Conservation (phyloP, 2,888 invertebrate species). For the Chymomyza fuscimana region DNA sequence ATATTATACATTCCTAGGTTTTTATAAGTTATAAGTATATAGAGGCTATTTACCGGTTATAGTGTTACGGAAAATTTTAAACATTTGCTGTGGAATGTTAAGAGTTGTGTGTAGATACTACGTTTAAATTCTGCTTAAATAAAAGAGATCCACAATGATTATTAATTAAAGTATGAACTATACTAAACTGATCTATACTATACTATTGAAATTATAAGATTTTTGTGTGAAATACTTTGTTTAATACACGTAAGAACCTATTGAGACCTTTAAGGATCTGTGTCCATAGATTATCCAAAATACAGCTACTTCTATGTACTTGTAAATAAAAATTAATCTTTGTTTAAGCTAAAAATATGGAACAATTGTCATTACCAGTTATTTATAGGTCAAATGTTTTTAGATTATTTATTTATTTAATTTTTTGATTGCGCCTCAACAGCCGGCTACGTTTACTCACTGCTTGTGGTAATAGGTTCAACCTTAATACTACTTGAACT, state of each 20-base stretch:
- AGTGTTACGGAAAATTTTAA: not conserved
- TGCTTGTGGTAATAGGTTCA: constrained; percentile 83
- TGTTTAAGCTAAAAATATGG: not conserved
- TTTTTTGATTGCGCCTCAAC: not conserved
- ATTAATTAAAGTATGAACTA: constrained; percentile 50
- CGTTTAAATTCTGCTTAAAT: constrained; percentile 30
- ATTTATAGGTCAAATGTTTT: constrained; percentile 22
- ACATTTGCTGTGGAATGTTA: constrained; percentile 10
- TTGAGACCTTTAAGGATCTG: not conserved
- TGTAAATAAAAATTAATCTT: not conserved
- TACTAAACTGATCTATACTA: constrained; percentile 21
- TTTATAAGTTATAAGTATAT: constrained; percentile 27
- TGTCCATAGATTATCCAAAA: not conserved
- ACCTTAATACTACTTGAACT: constrained; percentile 83
- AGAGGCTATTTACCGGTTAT: not conserved
- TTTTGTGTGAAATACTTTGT: constrained; percentile 43
- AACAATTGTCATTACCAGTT: not conserved
- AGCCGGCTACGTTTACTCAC: constrained; percentile 53
- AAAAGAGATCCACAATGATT: constrained; percentile 67
- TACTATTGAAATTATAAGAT: constrained; percentile 59
- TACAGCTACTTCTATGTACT: not conserved
- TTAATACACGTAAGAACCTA: not conserved
- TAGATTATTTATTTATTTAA: constrained; percentile 34
- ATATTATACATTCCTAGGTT: constrained; percentile 36
- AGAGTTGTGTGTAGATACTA: constrained; percentile 32